A percentile compares a stretch with the other conserved stretches of the same genome.
Conservation (phyloP, 2,888 invertebrate species). For the Beris morrisii region DNA sequence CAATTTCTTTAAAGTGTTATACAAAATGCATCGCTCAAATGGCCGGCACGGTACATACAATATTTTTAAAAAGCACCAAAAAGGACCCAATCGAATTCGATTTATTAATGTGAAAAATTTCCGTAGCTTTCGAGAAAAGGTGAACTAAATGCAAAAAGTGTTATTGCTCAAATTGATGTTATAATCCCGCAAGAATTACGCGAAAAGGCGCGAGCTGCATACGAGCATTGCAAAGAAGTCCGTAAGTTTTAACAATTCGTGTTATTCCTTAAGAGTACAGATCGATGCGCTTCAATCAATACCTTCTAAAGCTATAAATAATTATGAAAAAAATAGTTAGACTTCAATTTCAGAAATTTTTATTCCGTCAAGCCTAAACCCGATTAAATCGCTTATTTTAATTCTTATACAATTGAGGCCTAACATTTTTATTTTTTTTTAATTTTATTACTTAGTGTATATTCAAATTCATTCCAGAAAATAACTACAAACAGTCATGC, state of each 20-base stretch:
- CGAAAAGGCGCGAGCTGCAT: constrained; percentile 8
- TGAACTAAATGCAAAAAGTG: constrained; percentile 32
- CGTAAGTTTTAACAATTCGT: constrained; percentile 22
- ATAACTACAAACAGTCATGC: constrained; percentile 35
- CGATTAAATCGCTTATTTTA: too few relatives aligned
- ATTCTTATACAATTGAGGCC: too few relatives aligned
- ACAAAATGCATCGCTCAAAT: constrained; percentile 50
- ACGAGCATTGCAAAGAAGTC: constrained; percentile 26
- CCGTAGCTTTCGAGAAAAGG: constrained; percentile 36
- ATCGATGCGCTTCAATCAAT: background rate
- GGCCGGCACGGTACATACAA: constrained; percentile 47
- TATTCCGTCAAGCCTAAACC: too few relatives aligned
- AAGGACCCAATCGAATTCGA: too few relatives aligned
- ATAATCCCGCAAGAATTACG: constrained; percentile 33
- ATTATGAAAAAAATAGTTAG: too few relatives aligned
- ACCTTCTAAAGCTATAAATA: background rate
- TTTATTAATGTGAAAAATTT: too few relatives aligned
- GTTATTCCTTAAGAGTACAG: background rate
- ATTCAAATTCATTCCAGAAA: constrained; percentile 23
- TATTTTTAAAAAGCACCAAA: background rate
- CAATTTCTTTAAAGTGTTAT: constrained; percentile 47
- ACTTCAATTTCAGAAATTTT: too few relatives aligned
- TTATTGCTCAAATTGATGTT: constrained; percentile 33
- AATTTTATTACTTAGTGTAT: too few relatives aligned
- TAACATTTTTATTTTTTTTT: too few relatives aligned